Conservation (phyloP, 2,797 vertebrate genomes). For the Clamator glandarius region DNA sequence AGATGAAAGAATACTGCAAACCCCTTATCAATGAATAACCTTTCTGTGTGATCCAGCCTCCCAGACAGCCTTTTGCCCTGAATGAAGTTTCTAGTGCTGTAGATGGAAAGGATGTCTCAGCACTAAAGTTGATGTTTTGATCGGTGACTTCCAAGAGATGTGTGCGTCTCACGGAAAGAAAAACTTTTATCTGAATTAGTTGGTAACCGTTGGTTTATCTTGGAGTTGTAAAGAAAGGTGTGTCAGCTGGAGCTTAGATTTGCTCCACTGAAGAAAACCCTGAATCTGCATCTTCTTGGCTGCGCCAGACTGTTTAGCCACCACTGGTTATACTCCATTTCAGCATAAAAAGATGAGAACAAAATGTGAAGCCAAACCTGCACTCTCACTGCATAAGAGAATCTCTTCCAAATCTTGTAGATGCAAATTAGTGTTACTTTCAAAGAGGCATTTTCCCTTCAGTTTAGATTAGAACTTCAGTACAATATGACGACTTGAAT, state of each 20-base stretch:
- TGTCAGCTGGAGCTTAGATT: neutral
- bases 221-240: neutral
- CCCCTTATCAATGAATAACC: neutral
- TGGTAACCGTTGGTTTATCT: slow-evolving; percentile 5
- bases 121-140: neutral
- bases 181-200: neutral
- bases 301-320: neutral
- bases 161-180: neutral
- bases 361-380: neutral
- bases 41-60: neutral
- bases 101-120: neutral
- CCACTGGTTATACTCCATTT: neutral
- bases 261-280: neutral
- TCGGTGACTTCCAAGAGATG: neutral
- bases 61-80: neutral
- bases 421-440: slow-evolving; percentile 35
- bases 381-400: slow-evolving; percentile 14
- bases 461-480: slow-evolving; percentile 31
- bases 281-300: neutral
- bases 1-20: neutral
- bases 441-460: slow-evolving; percentile 26
- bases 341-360: slow-evolving; percentile 41
- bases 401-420: neutral
- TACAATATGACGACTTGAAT: neutral
- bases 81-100: neutral